Conservation (phyloP, 2,888 invertebrate species). For the Tortricodes alternella region DNA sequence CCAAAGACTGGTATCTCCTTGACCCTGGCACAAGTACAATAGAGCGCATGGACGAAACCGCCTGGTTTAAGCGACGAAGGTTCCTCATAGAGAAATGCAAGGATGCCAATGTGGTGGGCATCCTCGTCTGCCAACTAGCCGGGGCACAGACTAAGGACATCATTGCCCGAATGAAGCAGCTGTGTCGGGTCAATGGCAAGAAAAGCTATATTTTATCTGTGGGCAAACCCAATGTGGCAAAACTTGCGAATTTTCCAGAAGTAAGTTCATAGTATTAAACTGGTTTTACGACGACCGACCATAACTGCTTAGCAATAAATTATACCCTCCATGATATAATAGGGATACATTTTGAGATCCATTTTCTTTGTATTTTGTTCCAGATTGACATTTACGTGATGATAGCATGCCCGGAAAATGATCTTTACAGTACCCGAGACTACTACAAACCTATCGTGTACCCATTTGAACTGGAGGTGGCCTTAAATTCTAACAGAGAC, state of each 20-base stretch:
- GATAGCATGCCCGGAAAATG: conserved; percentile 95
- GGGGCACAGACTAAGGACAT: conserved; percentile 90
- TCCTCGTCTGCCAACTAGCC: conserved; percentile 95
- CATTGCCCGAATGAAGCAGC: conserved; percentile 87
- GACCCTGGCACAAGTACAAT: conserved; percentile 70
- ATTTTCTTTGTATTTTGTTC: conserved; percentile 36
- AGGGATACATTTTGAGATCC: background rate
- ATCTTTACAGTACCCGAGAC: conserved; percentile 91
- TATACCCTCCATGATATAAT: too few species aligned
- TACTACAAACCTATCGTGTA: conserved; percentile 95
- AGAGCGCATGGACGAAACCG: conserved; percentile 63
- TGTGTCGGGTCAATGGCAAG: conserved; percentile 89
- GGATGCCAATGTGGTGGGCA: conserved; percentile 93
- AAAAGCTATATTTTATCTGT: conserved; percentile 96
- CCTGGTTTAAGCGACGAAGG: conserved; percentile 89
- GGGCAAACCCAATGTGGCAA: conserved; percentile 96
- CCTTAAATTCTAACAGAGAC: conserved; percentile 84
- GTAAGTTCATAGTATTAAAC: conserved; percentile 66
- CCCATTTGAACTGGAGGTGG: conserved; percentile 95
- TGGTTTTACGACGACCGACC: too few species aligned
- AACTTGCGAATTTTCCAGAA: conserved; percentile 97
- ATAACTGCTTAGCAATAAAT: too few species aligned
- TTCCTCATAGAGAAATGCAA: conserved; percentile 95
- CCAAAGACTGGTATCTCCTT: conserved; percentile 81
- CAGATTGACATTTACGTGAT: conserved; percentile 96